These are phyloP conservation scores for Hemiscyllium ocellatum DNA, from an alignment of 2,113 vertebrate species.

Conservation along the genomic window DNA sequence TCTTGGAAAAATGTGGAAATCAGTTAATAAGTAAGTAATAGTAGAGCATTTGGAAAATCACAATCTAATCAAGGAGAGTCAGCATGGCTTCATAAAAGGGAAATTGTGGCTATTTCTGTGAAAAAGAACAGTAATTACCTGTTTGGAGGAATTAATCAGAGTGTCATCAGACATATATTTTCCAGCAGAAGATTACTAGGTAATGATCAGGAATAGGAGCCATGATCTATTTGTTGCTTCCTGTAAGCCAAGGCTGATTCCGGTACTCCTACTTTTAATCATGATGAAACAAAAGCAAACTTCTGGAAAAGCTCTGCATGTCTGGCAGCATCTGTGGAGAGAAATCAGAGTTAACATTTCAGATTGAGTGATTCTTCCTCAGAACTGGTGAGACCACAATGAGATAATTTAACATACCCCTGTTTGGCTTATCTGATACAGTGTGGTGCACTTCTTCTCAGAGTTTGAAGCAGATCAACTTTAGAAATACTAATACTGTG, in stretches of 20 bases:
- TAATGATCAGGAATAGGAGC: not conserved
- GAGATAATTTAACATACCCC: not conserved
- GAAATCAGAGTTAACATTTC: too few relatives aligned
- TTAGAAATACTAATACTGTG: not conserved
- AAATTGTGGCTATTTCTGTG: not conserved
- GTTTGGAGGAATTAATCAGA: not conserved
- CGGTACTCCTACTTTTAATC: not conserved
- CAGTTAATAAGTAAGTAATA: too few relatives aligned
- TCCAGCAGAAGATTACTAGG: not conserved
- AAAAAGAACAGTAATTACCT: not conserved
- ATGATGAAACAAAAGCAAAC: too few relatives aligned
- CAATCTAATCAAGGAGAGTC: too few relatives aligned
- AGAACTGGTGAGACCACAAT: not conserved
- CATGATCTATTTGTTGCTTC: not conserved
- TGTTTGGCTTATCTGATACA: not conserved
- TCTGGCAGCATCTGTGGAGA: too few relatives aligned
- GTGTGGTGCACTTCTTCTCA: not conserved
- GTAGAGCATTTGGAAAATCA: too few relatives aligned
- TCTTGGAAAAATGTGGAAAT: too few relatives aligned
- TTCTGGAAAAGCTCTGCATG: too few relatives aligned
- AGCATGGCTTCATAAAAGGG: too few relatives aligned
- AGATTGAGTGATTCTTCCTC: too few relatives aligned
- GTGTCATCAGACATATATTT: not conserved
- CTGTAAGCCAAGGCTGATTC: not conserved
- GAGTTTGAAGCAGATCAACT: not conserved